Evolutionary conservation across 1,140 invertebrate species (phyloP).

Genomic region (Dysdera silvatica): DNA sequence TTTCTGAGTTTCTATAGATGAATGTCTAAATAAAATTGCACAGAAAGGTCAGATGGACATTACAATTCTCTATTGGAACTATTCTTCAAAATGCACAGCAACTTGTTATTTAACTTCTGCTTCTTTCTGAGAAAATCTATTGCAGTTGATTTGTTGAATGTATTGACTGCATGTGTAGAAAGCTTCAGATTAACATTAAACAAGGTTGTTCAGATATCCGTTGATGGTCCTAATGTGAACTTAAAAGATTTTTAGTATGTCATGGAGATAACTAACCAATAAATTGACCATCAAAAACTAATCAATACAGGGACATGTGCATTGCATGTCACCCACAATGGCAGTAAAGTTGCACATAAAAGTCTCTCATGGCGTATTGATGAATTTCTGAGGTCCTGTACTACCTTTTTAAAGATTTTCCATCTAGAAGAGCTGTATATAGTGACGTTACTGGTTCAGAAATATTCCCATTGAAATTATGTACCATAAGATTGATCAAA

Average conservation of each 20-base stretch:
- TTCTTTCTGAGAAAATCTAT: neutral
- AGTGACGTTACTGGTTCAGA: neutral
- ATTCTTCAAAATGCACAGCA: no score
- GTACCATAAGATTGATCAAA: neutral
- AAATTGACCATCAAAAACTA: neutral
- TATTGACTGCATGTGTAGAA: neutral
- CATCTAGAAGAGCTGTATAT: neutral
- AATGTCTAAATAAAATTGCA: no score
- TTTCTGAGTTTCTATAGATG: no score
- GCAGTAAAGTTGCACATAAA: neutral
- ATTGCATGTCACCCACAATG: neutral
- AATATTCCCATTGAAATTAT: constrained; percentile 2
- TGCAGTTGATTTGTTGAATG: neutral
- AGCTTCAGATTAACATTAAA: neutral
- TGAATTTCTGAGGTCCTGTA: neutral
- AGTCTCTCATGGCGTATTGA: neutral
- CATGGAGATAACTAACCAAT: neutral
- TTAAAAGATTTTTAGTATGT: no score
- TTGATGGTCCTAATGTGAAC: neutral
- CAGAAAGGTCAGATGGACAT: no score
- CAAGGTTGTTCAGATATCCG: neutral
- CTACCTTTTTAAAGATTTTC: constrained; percentile 1
- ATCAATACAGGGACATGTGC: neutral
- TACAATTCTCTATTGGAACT: no score
- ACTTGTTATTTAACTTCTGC: neutral